phyloP scores from a whole-genome alignment of 2,888 invertebrate species.

The Pristionchus fissidentatus region DNA sequence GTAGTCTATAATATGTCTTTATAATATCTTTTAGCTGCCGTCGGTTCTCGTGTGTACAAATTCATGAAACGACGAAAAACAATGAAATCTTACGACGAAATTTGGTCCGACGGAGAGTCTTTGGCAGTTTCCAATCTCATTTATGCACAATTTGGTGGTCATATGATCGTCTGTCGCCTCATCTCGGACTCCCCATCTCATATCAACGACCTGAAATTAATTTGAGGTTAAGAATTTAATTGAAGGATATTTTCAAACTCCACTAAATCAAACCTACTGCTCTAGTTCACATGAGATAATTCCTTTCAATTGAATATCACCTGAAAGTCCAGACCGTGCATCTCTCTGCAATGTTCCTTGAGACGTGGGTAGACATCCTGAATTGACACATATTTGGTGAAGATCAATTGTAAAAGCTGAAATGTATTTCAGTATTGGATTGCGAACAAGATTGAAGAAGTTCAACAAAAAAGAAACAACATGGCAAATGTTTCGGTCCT shows the following conservation, averaged over 20 bases:
- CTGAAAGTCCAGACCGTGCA: constrained; percentile 97
- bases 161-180: constrained; percentile 99
- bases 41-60: not conserved
- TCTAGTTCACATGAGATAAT: not conserved
- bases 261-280: not conserved
- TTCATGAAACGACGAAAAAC: no score
- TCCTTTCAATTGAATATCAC: no score
- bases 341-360: constrained; percentile 96
- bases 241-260: not conserved
- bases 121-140: constrained; percentile 97
- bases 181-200: constrained; percentile 98
- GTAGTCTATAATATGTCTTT: no score
- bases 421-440: no score
- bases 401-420: no score
- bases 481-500: no score
- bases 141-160: constrained; percentile 98
- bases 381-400: no score
- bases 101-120: constrained; percentile 96
- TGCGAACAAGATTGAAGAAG: no score
- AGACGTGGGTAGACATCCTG: constrained; percentile 90
- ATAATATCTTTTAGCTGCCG: no score
- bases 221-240: not conserved
- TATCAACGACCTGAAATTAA: constrained; percentile 88
- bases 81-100: constrained; percentile 84
- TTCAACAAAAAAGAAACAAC: no score